Conservation (phyloP, 2,113 vertebrate genomes). For the Centropristis striata region DNA sequence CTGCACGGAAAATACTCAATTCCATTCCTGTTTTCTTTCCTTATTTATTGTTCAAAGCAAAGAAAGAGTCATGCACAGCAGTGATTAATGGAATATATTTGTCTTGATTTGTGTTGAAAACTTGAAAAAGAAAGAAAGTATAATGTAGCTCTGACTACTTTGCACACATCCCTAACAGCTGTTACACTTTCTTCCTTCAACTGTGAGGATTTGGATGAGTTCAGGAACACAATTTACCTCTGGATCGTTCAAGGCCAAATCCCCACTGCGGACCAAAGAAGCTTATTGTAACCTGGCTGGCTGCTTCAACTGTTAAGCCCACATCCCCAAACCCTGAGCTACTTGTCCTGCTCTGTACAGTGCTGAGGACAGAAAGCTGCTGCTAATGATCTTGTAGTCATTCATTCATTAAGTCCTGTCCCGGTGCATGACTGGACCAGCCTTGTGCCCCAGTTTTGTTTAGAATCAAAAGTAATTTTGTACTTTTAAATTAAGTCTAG, state of each 20-base stretch:
- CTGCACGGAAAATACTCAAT: conserved; percentile 23
- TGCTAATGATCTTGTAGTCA: conserved; percentile 67
- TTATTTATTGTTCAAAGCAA: conserved; percentile 12
- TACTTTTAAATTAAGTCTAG: conserved; percentile 43
- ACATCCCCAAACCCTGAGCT: conserved; percentile 71
- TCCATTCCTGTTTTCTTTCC: background rate
- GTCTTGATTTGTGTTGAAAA: conserved; percentile 37
- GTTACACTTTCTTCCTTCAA: conserved; percentile 48
- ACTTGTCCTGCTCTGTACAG: conserved; percentile 42
- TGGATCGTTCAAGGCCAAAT: conserved; percentile 73
- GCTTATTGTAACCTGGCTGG: conserved; percentile 79
- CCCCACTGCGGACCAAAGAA: conserved; percentile 70
- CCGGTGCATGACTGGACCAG: conserved; percentile 26
- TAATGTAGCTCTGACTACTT: conserved; percentile 40
- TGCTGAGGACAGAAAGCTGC: conserved; percentile 51
- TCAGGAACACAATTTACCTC: conserved; percentile 74
- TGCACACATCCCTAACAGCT: conserved; percentile 49
- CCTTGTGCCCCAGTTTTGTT: conserved; percentile 38
- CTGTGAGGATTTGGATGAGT: conserved; percentile 71
- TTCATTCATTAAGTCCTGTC: conserved; percentile 54
- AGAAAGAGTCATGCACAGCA: conserved; percentile 13
- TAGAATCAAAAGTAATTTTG: conserved; percentile 46
- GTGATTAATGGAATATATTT: conserved; percentile 28
- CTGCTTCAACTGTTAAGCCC: conserved; percentile 71
- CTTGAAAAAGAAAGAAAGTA: background rate